These are phyloP conservation scores for Rhingia campestris DNA, from an alignment of 2,888 invertebrate species.

Conservation along the genomic window DNA sequence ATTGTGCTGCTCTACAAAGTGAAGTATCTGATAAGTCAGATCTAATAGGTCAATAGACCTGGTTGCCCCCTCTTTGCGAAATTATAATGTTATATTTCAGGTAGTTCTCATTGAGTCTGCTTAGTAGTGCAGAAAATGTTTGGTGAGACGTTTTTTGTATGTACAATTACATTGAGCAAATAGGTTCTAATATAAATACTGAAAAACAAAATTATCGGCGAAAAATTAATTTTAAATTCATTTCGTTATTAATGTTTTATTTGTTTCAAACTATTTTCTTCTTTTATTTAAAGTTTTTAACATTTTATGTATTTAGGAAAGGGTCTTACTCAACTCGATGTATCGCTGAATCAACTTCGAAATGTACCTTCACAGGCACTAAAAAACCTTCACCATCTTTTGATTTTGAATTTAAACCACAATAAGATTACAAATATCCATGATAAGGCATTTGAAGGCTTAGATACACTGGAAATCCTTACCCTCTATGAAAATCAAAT, in stretches of 20 bases:
- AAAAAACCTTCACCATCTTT: conserved; percentile 90
- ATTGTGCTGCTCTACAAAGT: conserved; percentile 5
- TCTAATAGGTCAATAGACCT: too few relatives aligned
- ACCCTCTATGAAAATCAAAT: conserved; percentile 94
- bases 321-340: conserved; percentile 93
- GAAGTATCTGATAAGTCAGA: conserved; percentile 27
- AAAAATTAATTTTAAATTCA: too few relatives aligned
- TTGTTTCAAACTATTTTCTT: background rate
- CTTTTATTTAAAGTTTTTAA: background rate
- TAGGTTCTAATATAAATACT: too few relatives aligned
- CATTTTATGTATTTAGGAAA: conserved; percentile 85
- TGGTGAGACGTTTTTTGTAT: too few relatives aligned
- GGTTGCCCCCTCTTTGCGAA: conserved; percentile 9
- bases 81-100: background rate
- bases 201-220: too few relatives aligned
- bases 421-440: conserved; percentile 92
- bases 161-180: too few relatives aligned
- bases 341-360: conserved; percentile 92
- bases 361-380: conserved; percentile 92
- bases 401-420: conserved; percentile 94
- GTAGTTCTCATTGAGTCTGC: too few relatives aligned
- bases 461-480: conserved; percentile 93
- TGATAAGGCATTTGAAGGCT: conserved; percentile 91
- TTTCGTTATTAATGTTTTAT: too few relatives aligned
- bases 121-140: too few relatives aligned